phyloP scores from a whole-genome alignment of 1,140 invertebrate species.

The Camponotus vicinus region DNA sequence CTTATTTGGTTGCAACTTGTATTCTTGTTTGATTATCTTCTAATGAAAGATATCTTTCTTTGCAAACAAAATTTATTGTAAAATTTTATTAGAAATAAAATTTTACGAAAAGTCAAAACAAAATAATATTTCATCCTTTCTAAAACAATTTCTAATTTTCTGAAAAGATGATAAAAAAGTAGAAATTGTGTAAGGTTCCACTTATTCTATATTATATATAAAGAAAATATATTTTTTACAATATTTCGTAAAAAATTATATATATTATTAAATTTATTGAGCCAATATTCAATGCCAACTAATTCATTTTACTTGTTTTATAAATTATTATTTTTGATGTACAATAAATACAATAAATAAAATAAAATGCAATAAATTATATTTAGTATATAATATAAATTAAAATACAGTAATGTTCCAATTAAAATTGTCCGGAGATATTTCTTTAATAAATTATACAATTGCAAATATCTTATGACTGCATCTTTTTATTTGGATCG shows the following conservation, averaged over 20 bases:
- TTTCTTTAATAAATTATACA: background rate
- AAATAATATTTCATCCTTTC: background rate
- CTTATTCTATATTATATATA: background rate
- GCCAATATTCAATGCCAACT: background rate
- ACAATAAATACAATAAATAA: background rate
- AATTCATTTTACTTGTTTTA: background rate
- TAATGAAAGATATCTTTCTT: background rate
- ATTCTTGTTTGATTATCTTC: conserved; percentile 1
- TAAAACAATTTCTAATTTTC: background rate
- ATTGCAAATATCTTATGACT: background rate
- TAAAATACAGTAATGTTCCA: too few species aligned
- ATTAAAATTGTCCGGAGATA: background rate
- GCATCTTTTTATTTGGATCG: background rate
- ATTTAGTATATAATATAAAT: too few species aligned
- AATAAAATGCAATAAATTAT: too few species aligned
- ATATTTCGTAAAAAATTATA: background rate
- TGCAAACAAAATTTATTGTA: background rate
- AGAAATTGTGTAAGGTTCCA: background rate
- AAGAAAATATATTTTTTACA: background rate
- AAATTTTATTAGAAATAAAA: background rate
- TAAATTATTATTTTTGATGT: background rate
- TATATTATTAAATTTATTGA: background rate
- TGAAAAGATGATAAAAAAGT: background rate
- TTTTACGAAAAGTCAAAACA: too few species aligned
- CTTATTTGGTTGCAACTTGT: background rate